Percentiles rank a stretch among this genome's conserved stretches.
These are phyloP conservation scores for Lagria hirta DNA, from an alignment of 2,888 invertebrate genomes.

Conservation along the genomic window DNA sequence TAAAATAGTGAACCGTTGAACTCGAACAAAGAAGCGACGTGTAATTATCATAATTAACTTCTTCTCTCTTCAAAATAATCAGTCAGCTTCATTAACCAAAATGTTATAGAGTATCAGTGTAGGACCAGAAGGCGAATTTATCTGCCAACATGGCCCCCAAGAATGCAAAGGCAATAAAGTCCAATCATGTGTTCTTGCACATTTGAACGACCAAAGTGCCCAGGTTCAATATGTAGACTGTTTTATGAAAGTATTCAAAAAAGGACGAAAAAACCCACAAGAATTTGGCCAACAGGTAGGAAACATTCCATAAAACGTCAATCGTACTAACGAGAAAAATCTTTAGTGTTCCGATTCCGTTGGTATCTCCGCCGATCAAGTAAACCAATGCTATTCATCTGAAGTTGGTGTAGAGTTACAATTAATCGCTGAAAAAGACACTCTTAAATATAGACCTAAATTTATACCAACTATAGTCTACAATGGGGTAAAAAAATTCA, in stretches of 20 bases:
- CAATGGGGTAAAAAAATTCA: conserved; percentile 51
- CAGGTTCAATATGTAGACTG: conserved; percentile 49
- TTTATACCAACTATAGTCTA: conserved; percentile 60
- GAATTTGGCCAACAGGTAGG: conserved; percentile 35
- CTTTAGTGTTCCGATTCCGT: conserved; percentile 53
- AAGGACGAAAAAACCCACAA: conserved; percentile 27
- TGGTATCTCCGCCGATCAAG: conserved; percentile 48
- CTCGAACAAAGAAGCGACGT: too few relatives aligned
- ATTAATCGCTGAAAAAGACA: conserved; percentile 56
- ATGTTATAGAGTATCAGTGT: conserved; percentile 7
- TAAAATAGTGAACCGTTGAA: too few relatives aligned
- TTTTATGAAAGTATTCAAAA: conserved; percentile 45
- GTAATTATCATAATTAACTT: too few relatives aligned
- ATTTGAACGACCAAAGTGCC: conserved; percentile 47
- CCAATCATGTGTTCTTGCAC: conserved; percentile 61
- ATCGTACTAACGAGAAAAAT: conserved; percentile 2
- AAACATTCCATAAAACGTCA: conserved; percentile 26
- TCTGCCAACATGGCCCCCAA: conserved; percentile 64
- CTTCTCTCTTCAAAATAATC: too few relatives aligned
- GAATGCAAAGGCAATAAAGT: conserved; percentile 66
- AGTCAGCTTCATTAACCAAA: too few relatives aligned
- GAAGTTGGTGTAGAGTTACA: conserved; percentile 54
- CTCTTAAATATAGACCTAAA: conserved; percentile 51
- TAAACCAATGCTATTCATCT: conserved; percentile 52
- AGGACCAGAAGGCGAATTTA: conserved; percentile 36